A percentile compares a stretch with the other conserved stretches of the same genome.
phyloP scores from a whole-genome alignment of 2,113 vertebrate genomes.

The Ageneiosus marmoratus region DNA sequence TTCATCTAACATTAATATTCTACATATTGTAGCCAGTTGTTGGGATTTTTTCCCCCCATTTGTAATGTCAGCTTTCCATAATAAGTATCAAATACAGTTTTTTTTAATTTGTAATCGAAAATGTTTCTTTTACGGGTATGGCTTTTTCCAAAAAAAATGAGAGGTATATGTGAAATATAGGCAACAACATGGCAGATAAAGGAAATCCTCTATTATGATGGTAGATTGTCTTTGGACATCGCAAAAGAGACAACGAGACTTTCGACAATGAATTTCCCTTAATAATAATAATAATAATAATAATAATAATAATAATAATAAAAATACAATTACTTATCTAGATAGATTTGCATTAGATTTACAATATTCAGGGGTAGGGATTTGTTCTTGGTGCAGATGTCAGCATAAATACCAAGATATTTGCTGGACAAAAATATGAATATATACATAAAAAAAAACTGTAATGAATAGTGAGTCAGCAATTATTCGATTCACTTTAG shows the following conservation, averaged over 20 bases:
- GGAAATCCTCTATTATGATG: not conserved
- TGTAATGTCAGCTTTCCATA: not conserved
- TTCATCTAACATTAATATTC: not conserved
- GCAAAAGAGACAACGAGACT: not conserved
- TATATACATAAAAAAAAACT: not conserved
- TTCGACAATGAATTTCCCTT: not conserved
- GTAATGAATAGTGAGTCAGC: not conserved
- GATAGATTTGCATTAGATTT: not conserved
- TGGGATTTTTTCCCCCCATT: not conserved
- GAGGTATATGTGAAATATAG: not conserved
- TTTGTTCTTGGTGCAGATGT: not conserved
- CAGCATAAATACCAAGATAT: not conserved
- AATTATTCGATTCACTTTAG: not conserved
- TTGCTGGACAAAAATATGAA: not conserved
- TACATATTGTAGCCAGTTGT: not conserved
- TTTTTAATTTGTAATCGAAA: not conserved
- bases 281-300: constrained; percentile 1
- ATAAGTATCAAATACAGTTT: not conserved
- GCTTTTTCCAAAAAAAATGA: not conserved
- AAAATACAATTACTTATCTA: not conserved
- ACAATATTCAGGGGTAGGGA: not conserved
- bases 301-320: not conserved
- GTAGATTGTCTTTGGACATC: not conserved
- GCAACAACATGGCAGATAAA: not conserved
- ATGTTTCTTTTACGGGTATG: not conserved